Evolutionary conservation across 1,140 invertebrate genomes (phyloP).

Genomic region (Campoletis sonorensis): DNA sequence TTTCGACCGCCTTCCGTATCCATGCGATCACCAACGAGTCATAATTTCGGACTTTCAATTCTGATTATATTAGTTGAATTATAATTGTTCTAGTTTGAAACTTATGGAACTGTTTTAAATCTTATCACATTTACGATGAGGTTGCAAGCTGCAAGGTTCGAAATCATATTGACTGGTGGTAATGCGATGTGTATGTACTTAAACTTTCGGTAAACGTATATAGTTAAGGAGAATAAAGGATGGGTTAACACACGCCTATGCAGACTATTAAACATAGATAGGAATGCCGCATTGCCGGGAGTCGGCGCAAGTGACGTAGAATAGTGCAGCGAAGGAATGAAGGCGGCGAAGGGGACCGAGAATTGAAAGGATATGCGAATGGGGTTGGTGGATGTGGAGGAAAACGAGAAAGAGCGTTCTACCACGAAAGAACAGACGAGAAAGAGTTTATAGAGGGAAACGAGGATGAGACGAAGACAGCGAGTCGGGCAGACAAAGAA

Average conservation of each 20-base stretch:
- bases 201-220: neutral
- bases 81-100: neutral
- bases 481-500: neutral
- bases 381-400: neutral
- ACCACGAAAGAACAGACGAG: neutral
- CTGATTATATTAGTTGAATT: neutral
- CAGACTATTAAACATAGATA: slow-evolving; percentile 74
- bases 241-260: slow-evolving; percentile 56
- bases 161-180: neutral
- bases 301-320: slow-evolving; percentile 53
- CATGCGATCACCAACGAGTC: too few species aligned
- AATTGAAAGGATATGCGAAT: neutral
- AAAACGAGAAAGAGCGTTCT: neutral
- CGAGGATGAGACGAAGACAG: too few species aligned
- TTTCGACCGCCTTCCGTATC: too few species aligned
- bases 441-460: neutral
- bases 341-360: slow-evolving; percentile 10
- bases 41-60: too few species aligned
- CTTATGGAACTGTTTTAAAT: neutral
- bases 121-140: neutral
- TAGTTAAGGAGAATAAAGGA: neutral
- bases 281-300: slow-evolving; percentile 72
- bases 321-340: slow-evolving; percentile 42
- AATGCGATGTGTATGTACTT: neutral
- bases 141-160: neutral